Base-by-base conservation (phyloP, 2,797 vertebrate genomes). In the Gallirallus australis region DNA sequence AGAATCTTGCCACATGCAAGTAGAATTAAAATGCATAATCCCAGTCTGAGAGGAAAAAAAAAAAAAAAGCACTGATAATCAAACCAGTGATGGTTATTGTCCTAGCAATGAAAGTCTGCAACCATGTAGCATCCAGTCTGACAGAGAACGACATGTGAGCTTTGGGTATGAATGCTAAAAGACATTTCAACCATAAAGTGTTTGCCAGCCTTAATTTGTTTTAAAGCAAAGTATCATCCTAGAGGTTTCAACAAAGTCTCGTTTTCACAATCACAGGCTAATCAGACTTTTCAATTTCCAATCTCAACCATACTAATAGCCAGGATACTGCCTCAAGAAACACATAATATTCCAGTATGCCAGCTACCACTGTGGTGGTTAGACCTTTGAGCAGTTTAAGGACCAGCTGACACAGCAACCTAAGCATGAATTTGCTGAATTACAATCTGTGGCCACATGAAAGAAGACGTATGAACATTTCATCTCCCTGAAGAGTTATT, bases 341-440 rank as follows among this genome's bases (percentile, higher is more conserved):
- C 68, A 87, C 0, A 1, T 5, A 33, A 37, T 64, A 70, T 31
- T 66, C 81, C 84, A 89, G 90, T 3, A 37, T 5, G 37, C 91
- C 94, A 96, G 93, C 70, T 23, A 79, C 69, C 91, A 73, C 71
- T 5, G 14, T 14, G 90, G 61, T 5, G 52, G 93, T 79, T 18
- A 88, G 95, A 83, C 73, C 76, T 86, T 86, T 9, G 10, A 90
- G 91, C 92, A 89, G 65, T 78, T 90, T 88, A 50, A 82, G 91
- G 80, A 83, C 66, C 82, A 90, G 90, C 89, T 90, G 93, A 95
- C 87, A 72, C 80, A 94, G 94, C 93, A 94, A 86, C 80, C 59
- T 7, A 42, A 75, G 56, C 73, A 90, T 82, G 90, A 94, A 56
- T 72, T 82, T 82, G 86, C 70, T 48, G 82, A 95, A 93, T n/a